phyloP scores from a whole-genome alignment of 2,113 vertebrate species.

The Varanus komodoensis region DNA sequence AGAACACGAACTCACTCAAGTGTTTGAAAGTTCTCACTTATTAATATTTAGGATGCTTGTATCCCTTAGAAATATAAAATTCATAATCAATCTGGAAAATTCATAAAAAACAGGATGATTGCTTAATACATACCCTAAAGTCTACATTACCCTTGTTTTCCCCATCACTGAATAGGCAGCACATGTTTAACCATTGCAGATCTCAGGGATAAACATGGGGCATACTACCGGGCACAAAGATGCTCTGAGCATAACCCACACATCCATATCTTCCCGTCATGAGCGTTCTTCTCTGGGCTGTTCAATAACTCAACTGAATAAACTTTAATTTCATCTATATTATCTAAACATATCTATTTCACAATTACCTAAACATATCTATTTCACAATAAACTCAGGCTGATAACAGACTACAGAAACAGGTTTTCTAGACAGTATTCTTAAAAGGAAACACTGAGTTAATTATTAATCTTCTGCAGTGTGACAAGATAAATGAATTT shows the following conservation, averaged over 20 bases:
- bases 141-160: slow-evolving; percentile 69
- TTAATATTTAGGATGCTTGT: background rate
- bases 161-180: slow-evolving; percentile 65
- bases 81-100: slow-evolving; percentile 61
- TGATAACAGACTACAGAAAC: background rate
- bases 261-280: slow-evolving; percentile 37
- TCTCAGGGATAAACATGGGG: slow-evolving; percentile 55
- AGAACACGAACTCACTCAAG: slow-evolving; percentile 43
- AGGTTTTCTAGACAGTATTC: slow-evolving; percentile 53
- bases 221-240: slow-evolving; percentile 35
- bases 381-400: slow-evolving; percentile 40
- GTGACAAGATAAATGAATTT: slow-evolving; percentile 44
- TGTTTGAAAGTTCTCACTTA: slow-evolving; percentile 21
- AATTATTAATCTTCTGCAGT: background rate
- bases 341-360: slow-evolving; percentile 22
- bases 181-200: slow-evolving; percentile 53
- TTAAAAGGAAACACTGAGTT: slow-evolving; percentile 42
- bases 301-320: background rate
- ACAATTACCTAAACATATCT: slow-evolving; percentile 41
- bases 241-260: slow-evolving; percentile 46
- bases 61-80: slow-evolving; percentile 56
- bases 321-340: slow-evolving; percentile 46
- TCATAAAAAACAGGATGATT: slow-evolving; percentile 70
- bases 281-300: background rate
- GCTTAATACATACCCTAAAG: slow-evolving; percentile 66